Base-by-base conservation (phyloP, 35 echinoderm and acorn worm genomes). In the Apostichopus parvimensis region DNA sequence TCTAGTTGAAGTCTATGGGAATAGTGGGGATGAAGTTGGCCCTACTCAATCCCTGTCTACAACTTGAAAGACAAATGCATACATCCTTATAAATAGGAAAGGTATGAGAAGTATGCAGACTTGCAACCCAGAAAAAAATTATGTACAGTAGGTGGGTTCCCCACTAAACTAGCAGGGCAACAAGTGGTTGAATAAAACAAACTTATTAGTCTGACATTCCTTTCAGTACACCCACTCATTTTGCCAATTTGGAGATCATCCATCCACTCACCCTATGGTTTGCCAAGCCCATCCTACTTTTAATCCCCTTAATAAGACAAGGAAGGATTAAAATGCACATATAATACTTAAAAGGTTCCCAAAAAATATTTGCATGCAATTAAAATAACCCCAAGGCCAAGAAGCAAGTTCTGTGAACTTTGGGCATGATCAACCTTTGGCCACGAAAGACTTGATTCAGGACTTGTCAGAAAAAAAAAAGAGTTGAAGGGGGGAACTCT, bases 151-250 rank as follows among this genome's bases (percentile, higher is more conserved):
- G 79, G 79, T 82, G 79, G 79, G 79, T 25, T 82, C 52, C 79
- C 52, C 79, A 12, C 79, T 56, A 14, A 53, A 54, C 79, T 54
- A 82, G 79, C 45, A 56, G 24, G 11, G 18, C 15, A 82, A 82
- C 79, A 82, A 82, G 79, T 82, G 79, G 79, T 82, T 82, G 79
- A 82, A 82, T 82, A 82, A 82, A 55, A 56, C 45, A 82, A 55
- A 7, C 53, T 18, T 68, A 54, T 45, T 82, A 53, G 15, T 7
- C 55, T 55, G 24, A n/a, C 79, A 82, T 82, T 82, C 54, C 54
- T 82, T 68, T 18, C 34, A 11, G n/a, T 82, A 45, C 79, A 82
- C 79, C 79, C 79, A 82, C 79, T 82, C 79, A 82, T 15, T 34
- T 45, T 45, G 2, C 34, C 34, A 45, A 45, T 4, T 28, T 28